phyloP scores from a whole-genome alignment of 35 echinoderm and acorn worm genomes.

The Chiridota heheva region DNA sequence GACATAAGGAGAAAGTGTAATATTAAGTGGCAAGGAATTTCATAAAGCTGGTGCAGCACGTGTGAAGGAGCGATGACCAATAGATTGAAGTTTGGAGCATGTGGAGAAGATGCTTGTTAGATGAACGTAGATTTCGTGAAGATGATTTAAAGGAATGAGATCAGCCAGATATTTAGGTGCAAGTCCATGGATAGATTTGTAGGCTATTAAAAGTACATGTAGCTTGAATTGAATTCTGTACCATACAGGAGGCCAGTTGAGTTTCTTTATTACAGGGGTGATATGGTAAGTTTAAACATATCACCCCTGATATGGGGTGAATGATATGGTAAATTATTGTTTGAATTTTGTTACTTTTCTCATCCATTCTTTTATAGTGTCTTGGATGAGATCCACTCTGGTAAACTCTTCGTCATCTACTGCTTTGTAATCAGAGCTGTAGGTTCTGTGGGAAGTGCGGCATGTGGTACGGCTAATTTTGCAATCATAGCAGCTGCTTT shows the following conservation, averaged over 20 bases:
- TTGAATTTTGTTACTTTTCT: not conserved
- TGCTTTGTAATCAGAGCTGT: conserved; percentile 45
- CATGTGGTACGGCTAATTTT: conserved; percentile 25
- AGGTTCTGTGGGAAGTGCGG: conserved; percentile 37
- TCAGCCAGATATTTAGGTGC: too few species aligned
- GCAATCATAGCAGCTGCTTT: conserved; percentile 51
- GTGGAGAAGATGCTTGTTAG: too few species aligned
- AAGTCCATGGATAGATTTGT: not conserved
- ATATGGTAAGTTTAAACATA: too few species aligned
- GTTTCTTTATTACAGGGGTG: too few species aligned
- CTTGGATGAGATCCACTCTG: conserved; percentile 10
- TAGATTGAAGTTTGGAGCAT: too few species aligned
- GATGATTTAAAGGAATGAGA: too few species aligned
- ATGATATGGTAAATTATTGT: not conserved
- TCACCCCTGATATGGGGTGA: too few species aligned
- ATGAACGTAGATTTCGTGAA: too few species aligned
- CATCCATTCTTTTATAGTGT: not conserved
- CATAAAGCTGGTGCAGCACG: too few species aligned
- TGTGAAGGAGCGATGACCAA: too few species aligned
- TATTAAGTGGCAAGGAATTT: too few species aligned
- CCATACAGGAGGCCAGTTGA: not conserved
- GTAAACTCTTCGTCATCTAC: conserved; percentile 29
- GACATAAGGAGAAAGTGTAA: too few species aligned
- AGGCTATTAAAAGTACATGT: not conserved
- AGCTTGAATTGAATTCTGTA: not conserved